Base-by-base conservation (phyloP, 2,888 invertebrate species). In the Rhabditoides inermis region DNA sequence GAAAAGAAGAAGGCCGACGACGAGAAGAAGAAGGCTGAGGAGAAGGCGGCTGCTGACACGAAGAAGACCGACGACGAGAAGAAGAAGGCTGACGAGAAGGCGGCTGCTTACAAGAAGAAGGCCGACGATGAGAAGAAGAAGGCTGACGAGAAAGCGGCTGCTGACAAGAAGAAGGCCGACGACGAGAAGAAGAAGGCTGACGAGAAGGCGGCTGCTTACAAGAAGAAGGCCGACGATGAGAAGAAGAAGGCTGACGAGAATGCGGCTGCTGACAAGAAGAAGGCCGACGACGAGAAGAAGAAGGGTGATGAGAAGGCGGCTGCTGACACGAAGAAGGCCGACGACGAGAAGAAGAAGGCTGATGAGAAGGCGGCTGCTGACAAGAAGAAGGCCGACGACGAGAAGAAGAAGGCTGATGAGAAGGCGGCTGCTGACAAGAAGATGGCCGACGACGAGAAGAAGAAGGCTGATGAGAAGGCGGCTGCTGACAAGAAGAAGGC, bases 151-250 rank as follows among this genome's bases (percentile, higher is more conserved):
- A 22, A 4, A 18, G 20, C n/a, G 18, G 27, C 28, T 5, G 42
- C 4, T 37, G 50, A 18, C 25, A 53, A 53, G 53, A 53, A 53
- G 40, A 6, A 37, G 32, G 55, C 51, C n/a, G 51, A 55, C 18
- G 46, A n/a, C n/a, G n/a, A n/a, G n/a, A n/a, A n/a, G n/a, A n/a
- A 55, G 18, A 25, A 44, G 12, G 49, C 49, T n/a, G 49, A 55
- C 39, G 25, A 44, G 26, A 27, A 32, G 15, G 39, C 32, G n/a
- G 42, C 55, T 7, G 49, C 2, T 0, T 26, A 56, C 4, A 22
- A n/a, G 22, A 28, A 51, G 35, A 30, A 28, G 25, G 39, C 35
- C 22, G 45, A 18, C 1, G 54, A 58, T 3, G 30, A 18, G 2
- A 53, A 53, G 52, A 40, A 52, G 50, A 25, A 30, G 30, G 51